Percentiles rank a stretch among this genome's conserved stretches.
Evolutionary conservation across 1,140 invertebrate species (phyloP).

Genomic region (Hylyphantes graminicola): DNA sequence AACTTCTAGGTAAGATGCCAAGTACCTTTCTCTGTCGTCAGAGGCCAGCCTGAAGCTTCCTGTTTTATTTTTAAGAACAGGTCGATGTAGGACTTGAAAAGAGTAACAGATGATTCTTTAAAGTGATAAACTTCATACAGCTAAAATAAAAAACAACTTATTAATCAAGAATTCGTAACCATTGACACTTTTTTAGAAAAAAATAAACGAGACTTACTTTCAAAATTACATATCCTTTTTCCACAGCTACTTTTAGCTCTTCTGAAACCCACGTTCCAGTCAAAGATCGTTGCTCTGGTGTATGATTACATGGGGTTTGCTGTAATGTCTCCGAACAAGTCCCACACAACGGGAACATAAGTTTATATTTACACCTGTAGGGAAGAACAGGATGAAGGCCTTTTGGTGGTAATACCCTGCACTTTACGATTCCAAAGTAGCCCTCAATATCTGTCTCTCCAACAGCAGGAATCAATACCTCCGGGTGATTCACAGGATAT

Average conservation of each 20-base stretch:
- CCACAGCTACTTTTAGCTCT: neutral
- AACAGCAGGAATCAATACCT: too few relatives aligned
- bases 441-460: too few relatives aligned
- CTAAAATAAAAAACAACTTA: neutral
- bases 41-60: conserved; percentile 37
- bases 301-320: neutral
- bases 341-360: neutral
- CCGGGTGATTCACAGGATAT: too few relatives aligned
- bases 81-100: conserved; percentile 62
- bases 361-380: too few relatives aligned
- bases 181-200: neutral
- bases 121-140: conserved; percentile 63
- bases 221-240: neutral
- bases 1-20: conserved; percentile 5
- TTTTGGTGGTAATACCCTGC: too few relatives aligned
- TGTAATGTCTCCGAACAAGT: neutral
- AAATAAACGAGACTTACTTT: neutral
- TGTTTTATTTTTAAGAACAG: conserved; percentile 61
- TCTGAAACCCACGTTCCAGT: neutral
- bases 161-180: neutral
- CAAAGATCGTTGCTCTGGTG: neutral
- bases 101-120: conserved; percentile 8
- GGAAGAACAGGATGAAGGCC: too few relatives aligned
- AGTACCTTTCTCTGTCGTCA: neutral
- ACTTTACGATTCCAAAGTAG: too few relatives aligned